Base-by-base conservation (phyloP, 2,113 vertebrate genomes). In the Neodontobutis hainanensis region DNA sequence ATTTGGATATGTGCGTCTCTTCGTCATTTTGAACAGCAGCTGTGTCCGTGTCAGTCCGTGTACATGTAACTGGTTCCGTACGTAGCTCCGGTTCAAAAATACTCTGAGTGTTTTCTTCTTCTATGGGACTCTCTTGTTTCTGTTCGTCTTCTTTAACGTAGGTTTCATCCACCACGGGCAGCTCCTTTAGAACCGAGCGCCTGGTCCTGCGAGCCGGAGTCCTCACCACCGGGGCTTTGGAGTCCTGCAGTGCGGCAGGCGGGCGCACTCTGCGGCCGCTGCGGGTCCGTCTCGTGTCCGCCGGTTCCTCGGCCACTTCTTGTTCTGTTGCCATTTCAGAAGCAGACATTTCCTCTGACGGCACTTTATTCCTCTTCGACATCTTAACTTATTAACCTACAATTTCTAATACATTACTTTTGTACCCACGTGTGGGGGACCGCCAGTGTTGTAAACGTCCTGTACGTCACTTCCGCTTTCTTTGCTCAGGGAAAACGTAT, bases 241-340 rank as follows among this genome's bases (percentile, higher is more conserved):
- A 79, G n/a, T 70, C 59, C 0, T 74, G 56, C 42, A 84, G 58
- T 0, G 72, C 61, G 15, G 78, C 75, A 2, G 90, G 90, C 35
- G 82, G 19, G 0, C 87, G 85, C 9, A 91, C 68, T 32, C 32
- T 78, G 43, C 90, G 91, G 50, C 92, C 92, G 71, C 92, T 93
- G 3, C 91, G 87, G n/a, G 92, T 93, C 42, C 88, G 84, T 5
- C 86, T 88, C 40, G 72, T 75, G 38, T 85, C 70, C 9, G 68
- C 63, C 1, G 67, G 38, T 0, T 90, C 85, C 6, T 45, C 51
- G 15, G 36, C 62, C 43, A 62, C 71, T 15, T 83, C 70, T 3
- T 51, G 70, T 3, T 0, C 45, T 11, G 9, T 61, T 35, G 0
- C 58, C n/a, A 1, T 42, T 8, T 50, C 69, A n/a, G 49, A 3